Evolutionary conservation across 2,888 invertebrate species (phyloP), one percentile per base, ranked within the genome.

Genomic region (Chrysolina americana): DNA sequence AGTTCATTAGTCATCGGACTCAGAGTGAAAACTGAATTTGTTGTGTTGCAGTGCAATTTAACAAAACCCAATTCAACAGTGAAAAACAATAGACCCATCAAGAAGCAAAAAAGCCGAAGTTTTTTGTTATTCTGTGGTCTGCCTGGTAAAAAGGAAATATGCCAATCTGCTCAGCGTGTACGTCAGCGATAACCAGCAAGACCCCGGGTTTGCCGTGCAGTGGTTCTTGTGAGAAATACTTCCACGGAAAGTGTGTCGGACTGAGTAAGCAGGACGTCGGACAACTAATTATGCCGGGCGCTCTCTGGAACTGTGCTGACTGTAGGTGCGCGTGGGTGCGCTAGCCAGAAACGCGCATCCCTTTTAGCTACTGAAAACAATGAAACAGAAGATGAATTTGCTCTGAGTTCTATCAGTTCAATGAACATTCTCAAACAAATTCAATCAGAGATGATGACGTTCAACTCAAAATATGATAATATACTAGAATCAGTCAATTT

Each of bases 171-270:
- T 50, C 41, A 41, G 28, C 56, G 28, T 69, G 69, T 69, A 36
- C 47, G 13, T 50, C 69, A 41, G 44, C 53, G 41, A 69, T 44
- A 53, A 62, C 59, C 69, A 69, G 19, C 17, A 53, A 41, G 23
- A 53, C 68, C 11, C 53, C 68, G 19, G 68, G 23, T 68, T 68
- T 50, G n/a, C 21, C 44, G 48, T 68, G 68, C 48, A 28, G 56
- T 53, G 68, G 28, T 48, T 68, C 53, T 53, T 68, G 53, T 36
- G 56, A 68, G n/a, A n/a, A n/a, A n/a, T n/a, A n/a, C n/a, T n/a
- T n/a, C n/a, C n/a, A n/a, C n/a, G n/a, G n/a, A n/a, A n/a, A n/a
- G n/a, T n/a, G n/a, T n/a, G n/a, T n/a, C 48, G 41, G 68, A n/a
- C 53, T 68, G 68, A 36, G 41, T 28, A 50, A 68, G 47, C 19